phyloP scores from a whole-genome alignment of 2,797 vertebrate genomes.

The Phyllotis vaccarum region DNA sequence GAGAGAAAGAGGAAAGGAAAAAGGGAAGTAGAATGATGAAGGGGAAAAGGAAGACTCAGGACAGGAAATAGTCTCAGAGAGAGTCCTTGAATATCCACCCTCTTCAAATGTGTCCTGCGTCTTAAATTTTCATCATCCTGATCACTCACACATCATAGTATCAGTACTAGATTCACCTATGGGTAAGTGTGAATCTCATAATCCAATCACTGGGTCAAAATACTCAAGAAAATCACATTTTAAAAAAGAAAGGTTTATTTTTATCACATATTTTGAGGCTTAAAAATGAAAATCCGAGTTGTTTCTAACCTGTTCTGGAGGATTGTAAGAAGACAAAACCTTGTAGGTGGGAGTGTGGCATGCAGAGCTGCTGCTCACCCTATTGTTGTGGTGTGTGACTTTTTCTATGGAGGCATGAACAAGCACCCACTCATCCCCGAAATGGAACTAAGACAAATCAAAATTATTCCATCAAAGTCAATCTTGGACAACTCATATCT shows the following conservation, averaged over 20 bases:
- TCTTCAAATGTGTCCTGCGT: background rate
- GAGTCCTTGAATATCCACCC: background rate
- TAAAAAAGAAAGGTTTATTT: background rate
- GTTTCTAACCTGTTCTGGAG: background rate
- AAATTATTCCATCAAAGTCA: background rate
- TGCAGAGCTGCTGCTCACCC: no score
- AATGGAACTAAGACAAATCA: background rate
- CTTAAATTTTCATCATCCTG: background rate
- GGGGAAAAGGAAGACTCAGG: background rate
- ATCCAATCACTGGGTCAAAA: background rate
- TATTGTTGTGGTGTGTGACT: background rate
- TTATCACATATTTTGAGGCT: background rate
- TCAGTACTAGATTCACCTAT: background rate
- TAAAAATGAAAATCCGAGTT: background rate
- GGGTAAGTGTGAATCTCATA: background rate
- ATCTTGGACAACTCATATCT: background rate
- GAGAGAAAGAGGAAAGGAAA: background rate
- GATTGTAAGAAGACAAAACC: background rate
- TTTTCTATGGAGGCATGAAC: background rate
- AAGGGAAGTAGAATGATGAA: accelerated
- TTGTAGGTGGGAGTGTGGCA: no score
- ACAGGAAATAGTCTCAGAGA: background rate
- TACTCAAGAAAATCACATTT: background rate
- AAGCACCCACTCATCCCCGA: background rate
- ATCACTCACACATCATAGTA: background rate